Evolutionary conservation across 2,888 invertebrate genomes (phyloP).

Genomic region (Euplexia lucipara): DNA sequence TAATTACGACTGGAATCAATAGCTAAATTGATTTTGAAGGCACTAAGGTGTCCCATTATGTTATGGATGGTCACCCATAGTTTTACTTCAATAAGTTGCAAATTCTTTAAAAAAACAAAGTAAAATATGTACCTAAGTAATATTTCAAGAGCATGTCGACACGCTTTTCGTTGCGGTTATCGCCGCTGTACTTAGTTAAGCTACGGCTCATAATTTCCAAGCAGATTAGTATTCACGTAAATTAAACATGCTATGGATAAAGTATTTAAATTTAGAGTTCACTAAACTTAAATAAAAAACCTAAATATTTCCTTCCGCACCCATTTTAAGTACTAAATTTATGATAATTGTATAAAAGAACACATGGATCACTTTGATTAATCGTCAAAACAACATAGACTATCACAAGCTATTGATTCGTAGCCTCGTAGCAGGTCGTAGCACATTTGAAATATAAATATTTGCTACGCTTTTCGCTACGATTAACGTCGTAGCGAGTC

Average conservation of each 20-base stretch:
- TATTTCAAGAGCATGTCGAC: slow-evolving; percentile 48
- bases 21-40: no score
- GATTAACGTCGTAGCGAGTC: slow-evolving; percentile 56
- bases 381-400: slow-evolving; percentile 52
- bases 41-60: not conserved
- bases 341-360: no score
- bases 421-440: slow-evolving; percentile 55
- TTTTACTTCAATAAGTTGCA: not conserved
- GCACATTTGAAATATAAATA: slow-evolving; percentile 61
- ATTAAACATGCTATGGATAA: slow-evolving; percentile 47
- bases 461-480: slow-evolving; percentile 63
- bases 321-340: no score
- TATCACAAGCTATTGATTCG: slow-evolving; percentile 27
- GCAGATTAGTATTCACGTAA: slow-evolving; percentile 49
- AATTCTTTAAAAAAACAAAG: slow-evolving; percentile 23
- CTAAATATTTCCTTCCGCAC: slow-evolving; percentile 20
- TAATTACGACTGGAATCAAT: no score
- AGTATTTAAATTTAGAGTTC: slow-evolving; percentile 33
- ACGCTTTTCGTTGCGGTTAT: slow-evolving; percentile 44
- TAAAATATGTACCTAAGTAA: no score
- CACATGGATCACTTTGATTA: not conserved
- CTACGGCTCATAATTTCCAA: slow-evolving; percentile 54
- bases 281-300: slow-evolving; percentile 14
- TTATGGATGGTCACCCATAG: no score
- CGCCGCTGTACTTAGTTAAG: slow-evolving; percentile 44